Conservation (phyloP, 2,888 invertebrate species). For the Xiphydria camelus region DNA sequence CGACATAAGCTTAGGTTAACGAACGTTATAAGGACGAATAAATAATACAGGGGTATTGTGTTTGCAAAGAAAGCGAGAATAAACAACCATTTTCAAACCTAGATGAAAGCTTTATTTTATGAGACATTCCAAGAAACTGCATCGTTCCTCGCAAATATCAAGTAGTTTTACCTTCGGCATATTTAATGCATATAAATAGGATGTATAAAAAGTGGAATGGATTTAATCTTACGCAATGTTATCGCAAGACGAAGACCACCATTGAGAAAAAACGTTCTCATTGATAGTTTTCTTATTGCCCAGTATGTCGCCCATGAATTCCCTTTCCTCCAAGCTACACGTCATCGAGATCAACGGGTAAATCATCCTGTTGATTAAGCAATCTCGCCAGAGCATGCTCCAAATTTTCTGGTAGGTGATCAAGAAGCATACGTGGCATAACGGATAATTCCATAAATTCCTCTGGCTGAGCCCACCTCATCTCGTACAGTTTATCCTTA, state of each 20-base stretch:
- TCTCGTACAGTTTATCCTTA: slow-evolving; percentile 66
- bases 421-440: slow-evolving; percentile 83
- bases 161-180: slow-evolving; percentile 4
- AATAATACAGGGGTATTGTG: no score
- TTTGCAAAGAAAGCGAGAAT: no score
- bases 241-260: slow-evolving; percentile 19
- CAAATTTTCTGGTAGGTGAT: slow-evolving; percentile 83
- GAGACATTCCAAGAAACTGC: no score
- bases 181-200: slow-evolving; percentile 31
- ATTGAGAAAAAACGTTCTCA: slow-evolving; percentile 3
- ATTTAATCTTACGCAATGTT: slow-evolving; percentile 17
- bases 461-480: slow-evolving; percentile 80
- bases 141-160: slow-evolving; percentile 4
- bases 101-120: no score
- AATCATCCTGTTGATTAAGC: slow-evolving; percentile 56
- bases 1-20: no score
- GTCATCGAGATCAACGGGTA: slow-evolving; percentile 33
- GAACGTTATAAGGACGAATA: no score
- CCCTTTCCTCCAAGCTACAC: no score
- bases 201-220: slow-evolving; percentile 25
- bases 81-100: no score
- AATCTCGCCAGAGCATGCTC: slow-evolving; percentile 71
- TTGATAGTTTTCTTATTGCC: slow-evolving; percentile 7
- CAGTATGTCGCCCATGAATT: slow-evolving; percentile 21
- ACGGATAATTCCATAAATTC: slow-evolving; percentile 82